Conservation (phyloP, 2,797 vertebrate genomes). For the Melopsittacus undulatus region DNA sequence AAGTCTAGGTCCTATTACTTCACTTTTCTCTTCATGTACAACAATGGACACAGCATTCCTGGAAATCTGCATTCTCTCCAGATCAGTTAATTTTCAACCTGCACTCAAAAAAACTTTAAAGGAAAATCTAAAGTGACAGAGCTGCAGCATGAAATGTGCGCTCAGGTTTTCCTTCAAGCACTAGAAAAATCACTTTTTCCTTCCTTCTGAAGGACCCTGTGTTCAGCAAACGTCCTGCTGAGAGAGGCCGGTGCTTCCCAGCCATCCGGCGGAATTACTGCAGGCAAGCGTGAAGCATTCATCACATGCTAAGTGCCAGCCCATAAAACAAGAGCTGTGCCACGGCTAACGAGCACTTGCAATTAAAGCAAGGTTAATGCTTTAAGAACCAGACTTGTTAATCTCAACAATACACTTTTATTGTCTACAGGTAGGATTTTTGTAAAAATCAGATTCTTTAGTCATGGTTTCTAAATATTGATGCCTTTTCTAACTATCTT, state of each 20-base stretch:
- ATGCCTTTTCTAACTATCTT: background rate
- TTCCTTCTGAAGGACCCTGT: background rate
- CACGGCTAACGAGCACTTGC: fast-evolving
- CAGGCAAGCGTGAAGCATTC: background rate
- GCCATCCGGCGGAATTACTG: background rate
- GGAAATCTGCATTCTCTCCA: background rate
- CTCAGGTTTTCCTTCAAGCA: background rate
- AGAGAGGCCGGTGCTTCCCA: background rate
- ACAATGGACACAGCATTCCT: background rate
- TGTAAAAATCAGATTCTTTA: background rate
- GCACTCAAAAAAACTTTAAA: background rate
- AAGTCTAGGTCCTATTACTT: fast-evolving
- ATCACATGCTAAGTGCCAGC: background rate
- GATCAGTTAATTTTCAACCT: background rate
- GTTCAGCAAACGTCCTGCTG: background rate
- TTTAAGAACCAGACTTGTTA: background rate
- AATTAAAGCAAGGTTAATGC: background rate
- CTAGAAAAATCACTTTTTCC: background rate
- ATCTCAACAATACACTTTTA: background rate
- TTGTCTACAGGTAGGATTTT: fast-evolving
- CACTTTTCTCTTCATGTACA: background rate
- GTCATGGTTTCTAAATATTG: background rate
- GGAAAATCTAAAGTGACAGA: background rate
- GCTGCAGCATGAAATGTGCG: background rate
- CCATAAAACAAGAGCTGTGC: background rate